Evolutionary conservation across 2,113 vertebrate species (phyloP).

Genomic region (Steatornis caripensis): DNA sequence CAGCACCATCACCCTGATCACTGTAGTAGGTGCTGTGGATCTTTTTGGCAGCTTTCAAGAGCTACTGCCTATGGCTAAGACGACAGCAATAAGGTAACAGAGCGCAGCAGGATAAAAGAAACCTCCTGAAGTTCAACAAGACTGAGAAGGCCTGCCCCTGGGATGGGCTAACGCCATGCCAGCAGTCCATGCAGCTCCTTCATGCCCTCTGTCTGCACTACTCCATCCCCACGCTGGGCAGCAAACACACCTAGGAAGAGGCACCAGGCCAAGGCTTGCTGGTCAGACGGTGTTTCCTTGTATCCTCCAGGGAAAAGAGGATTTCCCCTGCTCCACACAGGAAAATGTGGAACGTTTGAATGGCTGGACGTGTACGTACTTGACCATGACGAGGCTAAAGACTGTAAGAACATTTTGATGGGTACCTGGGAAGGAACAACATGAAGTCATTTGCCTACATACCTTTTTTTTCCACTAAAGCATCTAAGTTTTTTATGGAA

Average conservation of each 20-base stretch:
- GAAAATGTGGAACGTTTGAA: not conserved
- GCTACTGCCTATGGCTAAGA: not conserved
- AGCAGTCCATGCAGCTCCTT: not conserved
- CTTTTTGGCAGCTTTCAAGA: not conserved
- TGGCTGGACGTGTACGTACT: not conserved
- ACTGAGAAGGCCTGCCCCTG: not conserved
- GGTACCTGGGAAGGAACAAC: not conserved
- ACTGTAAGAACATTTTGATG: not conserved
- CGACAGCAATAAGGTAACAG: not conserved
- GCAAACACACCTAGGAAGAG: not conserved
- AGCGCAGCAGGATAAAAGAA: not conserved
- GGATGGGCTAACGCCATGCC: rapidly evolving
- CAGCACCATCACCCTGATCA: too few relatives aligned
- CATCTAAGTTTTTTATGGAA: not conserved
- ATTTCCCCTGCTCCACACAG: not conserved
- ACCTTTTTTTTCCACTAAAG: not conserved
- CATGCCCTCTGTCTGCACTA: rapidly evolving
- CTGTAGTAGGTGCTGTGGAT: not conserved
- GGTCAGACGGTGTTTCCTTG: not conserved
- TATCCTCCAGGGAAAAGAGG: not conserved
- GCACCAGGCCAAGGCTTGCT: not conserved
- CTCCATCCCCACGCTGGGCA: rapidly evolving
- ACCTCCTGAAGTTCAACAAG: not conserved
- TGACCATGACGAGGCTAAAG: not conserved
- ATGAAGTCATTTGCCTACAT: not conserved